Base-by-base conservation (phyloP, 1,140 invertebrate genomes). In the Yoshiicerus persimilis region DNA sequence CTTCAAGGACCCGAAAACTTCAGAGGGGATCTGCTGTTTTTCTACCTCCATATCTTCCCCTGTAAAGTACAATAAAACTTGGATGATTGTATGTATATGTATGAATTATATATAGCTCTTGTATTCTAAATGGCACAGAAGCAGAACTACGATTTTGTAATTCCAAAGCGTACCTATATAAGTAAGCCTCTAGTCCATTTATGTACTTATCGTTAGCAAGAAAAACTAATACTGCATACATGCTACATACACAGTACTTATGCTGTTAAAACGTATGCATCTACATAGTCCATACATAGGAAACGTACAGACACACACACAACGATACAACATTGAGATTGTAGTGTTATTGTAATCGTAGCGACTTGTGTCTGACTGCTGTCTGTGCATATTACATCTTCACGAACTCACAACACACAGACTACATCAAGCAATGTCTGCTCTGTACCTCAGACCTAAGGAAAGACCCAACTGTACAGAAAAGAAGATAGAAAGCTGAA, bases 1-100 rank as follows among this genome's bases (percentile, higher is more conserved):
- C 25, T 94, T 94, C 86, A 98, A 93, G 90, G 96, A 95, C 88
- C 97, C 97, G 94, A 98, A 98, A 0, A 98, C 96, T 93, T 97
- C 95, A 86, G 95, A 94, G 62, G 97, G 97, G 90, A 98, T 94
- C 75, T 93, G 93, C 92, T 97, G 95, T 91, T 97, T 96, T 92
- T 97, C 95, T 84, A 98, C 94, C 87, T 96, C 95, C 89, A 96
- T 92, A 87, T 94, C 94, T 66, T 88, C 83, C 34, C 62, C 87
- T 83, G 70, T 25, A 90, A 70, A 41, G 83, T 30, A 87, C 77
- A 62, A 41, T 88, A 70, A 86, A 86, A 34, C 64, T 41, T 84
- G n/a, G 38, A 86, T 80, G 25, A 64, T 83, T 64, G 16, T 30
- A 86, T 83, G 41, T 8, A 62, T 30, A 86, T 83, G 41, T 8